phyloP scores from a whole-genome alignment of 2,888 invertebrate genomes.

The Sthenelais limicola region DNA sequence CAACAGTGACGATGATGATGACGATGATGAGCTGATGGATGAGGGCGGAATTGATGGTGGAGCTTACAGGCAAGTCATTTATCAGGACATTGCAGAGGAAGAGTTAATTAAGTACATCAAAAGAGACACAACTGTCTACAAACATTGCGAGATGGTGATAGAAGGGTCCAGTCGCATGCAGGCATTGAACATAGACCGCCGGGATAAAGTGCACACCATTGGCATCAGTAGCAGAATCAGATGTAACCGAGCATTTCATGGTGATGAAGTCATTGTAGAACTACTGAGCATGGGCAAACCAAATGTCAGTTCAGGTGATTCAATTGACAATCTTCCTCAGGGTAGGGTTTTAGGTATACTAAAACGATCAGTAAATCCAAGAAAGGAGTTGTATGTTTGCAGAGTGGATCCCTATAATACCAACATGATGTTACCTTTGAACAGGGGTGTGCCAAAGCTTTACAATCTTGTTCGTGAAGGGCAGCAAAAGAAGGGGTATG shows the following conservation, averaged over 20 bases:
- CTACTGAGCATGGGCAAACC: slow-evolving; percentile 39
- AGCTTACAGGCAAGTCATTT: not conserved
- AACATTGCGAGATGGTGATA: slow-evolving; percentile 25
- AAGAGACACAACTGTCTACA: slow-evolving; percentile 32
- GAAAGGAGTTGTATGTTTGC: slow-evolving; percentile 58
- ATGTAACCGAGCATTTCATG: slow-evolving; percentile 24
- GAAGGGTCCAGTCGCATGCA: slow-evolving; percentile 18
- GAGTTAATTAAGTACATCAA: slow-evolving; percentile 3
- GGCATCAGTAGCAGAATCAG: not conserved
- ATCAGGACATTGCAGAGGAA: slow-evolving; percentile 9
- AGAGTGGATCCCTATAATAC: slow-evolving; percentile 16
- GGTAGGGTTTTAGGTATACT: slow-evolving; percentile 60
- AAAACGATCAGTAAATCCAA: slow-evolving; percentile 53
- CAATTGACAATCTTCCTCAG: slow-evolving; percentile 42
- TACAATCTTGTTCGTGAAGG: not conserved
- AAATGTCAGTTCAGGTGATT: slow-evolving; percentile 10
- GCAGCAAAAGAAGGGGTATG: not conserved
- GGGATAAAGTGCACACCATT: slow-evolving; percentile 23
- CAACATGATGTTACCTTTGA: not conserved
- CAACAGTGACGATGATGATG: not conserved
- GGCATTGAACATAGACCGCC: slow-evolving; percentile 44
- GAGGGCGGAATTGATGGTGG: too few relatives aligned
- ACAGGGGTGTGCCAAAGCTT: slow-evolving; percentile 18
- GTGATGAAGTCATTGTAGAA: slow-evolving; percentile 31
- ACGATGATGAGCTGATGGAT: not conserved